A percentile compares a stretch with the other conserved stretches of the same genome.
Conservation (phyloP, 1,140 invertebrate species). For the Brachionus calyciflorus region DNA sequence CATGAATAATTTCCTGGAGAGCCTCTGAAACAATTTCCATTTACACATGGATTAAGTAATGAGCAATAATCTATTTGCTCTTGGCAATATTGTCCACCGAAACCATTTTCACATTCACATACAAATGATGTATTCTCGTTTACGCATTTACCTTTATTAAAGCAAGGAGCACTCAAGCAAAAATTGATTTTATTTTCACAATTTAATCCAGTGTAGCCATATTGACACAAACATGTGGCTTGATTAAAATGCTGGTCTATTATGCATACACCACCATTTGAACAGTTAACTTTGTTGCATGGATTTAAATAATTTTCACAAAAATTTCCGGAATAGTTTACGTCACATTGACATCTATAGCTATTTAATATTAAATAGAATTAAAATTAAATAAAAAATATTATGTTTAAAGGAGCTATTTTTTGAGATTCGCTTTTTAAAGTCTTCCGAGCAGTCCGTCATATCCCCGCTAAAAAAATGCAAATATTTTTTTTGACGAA, state of each 20-base stretch:
- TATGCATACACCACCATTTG: conserved; percentile 21
- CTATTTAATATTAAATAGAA: conserved; percentile 53
- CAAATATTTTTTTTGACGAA: too few relatives aligned
- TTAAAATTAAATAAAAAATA: too few relatives aligned
- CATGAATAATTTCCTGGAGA: conserved; percentile 20
- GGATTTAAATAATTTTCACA: conserved; percentile 67
- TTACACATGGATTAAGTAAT: conserved; percentile 23
- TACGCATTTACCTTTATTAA: conserved; percentile 19
- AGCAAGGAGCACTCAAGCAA: conserved; percentile 53
- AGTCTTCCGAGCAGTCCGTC: too few relatives aligned
- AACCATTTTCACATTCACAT: conserved; percentile 1
- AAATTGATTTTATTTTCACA: conserved; percentile 3
- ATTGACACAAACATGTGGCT: conserved; percentile 11
- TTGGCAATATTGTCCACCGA: neutral
- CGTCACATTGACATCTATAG: conserved; percentile 22
- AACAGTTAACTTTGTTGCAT: neutral
- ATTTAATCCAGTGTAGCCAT: conserved; percentile 13
- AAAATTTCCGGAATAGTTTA: conserved; percentile 65
- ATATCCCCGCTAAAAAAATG: too few relatives aligned
- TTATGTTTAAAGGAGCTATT: too few relatives aligned
- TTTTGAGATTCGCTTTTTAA: too few relatives aligned
- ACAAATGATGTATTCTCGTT: neutral
- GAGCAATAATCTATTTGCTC: neutral
- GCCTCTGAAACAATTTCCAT: conserved; percentile 11
- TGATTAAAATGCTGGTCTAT: neutral